phyloP scores from a whole-genome alignment of 2,797 vertebrate genomes.

The Siniperca scherzeri region DNA sequence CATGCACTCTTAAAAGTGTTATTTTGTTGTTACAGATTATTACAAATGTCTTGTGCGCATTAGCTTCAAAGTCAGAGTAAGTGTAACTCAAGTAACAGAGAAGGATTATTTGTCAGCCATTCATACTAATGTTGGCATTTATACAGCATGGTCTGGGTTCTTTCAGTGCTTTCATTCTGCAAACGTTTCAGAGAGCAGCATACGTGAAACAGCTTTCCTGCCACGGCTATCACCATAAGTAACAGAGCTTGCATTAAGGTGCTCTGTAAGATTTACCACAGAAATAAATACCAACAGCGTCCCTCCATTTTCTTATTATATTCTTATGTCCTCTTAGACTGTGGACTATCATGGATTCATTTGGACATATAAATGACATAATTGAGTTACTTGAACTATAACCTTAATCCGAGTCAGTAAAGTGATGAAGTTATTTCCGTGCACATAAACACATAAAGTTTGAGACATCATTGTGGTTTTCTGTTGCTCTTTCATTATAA shows the following conservation, averaged over 20 bases:
- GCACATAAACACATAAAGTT: background rate
- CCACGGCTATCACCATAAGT: background rate
- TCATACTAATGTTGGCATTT: background rate
- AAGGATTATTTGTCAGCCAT: background rate
- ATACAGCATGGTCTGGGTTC: background rate
- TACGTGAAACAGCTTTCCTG: background rate
- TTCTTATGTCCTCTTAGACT: background rate
- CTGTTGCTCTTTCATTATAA: constrained; percentile 23
- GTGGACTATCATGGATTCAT: background rate
- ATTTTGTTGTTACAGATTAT: background rate
- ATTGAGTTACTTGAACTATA: background rate
- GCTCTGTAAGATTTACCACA: background rate
- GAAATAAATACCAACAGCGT: background rate
- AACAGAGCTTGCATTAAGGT: background rate
- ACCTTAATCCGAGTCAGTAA: background rate
- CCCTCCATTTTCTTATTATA: background rate
- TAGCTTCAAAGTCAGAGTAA: background rate
- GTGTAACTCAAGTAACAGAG: background rate
- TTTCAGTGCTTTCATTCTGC: constrained; percentile 10
- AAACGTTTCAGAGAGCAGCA: background rate
- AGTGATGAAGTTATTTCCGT: background rate
- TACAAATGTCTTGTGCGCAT: background rate
- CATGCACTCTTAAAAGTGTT: background rate
- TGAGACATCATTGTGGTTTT: constrained; percentile 11
- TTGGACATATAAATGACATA: background rate